Base-by-base conservation (phyloP, 2,797 vertebrate species). In the Falco columbarius region DNA sequence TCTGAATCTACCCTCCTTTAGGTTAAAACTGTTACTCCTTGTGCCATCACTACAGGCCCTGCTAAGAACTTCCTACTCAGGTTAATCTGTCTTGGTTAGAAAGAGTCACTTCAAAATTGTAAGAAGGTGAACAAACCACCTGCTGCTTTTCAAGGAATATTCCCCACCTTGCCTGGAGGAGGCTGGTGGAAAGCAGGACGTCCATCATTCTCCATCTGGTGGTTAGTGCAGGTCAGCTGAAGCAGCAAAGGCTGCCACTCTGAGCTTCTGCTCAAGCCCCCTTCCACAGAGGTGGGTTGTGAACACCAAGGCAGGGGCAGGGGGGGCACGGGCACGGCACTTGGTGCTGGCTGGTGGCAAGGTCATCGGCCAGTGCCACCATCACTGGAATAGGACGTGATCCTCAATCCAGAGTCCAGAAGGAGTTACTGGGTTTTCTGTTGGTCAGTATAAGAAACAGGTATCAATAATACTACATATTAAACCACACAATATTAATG, bases 341-440 rank as follows among this genome's bases (percentile, higher is more conserved):
- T 10, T 47, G 71, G 36, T 13, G 42, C 21, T 29, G 56, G 30
- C 40, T 22, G 55, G 30, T 42, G 47, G 17, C 30, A 27, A 42
- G 30, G 68, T 67, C 34, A 21, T 47, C 2, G 3, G 61, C 42
- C 59, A 32, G 38, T 10, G 23, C 24, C 59, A 9, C 34, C 3
- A 0, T 15, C 14, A 6, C 18, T 19, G 59, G 26, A 54, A 71
- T 30, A 24, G 22, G 59, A 61, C 22, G 2, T 3, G 7, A 20
- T 10, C 62, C 32, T 58, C 67, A n/a, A 55, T 5, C 61, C n/a
- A 14, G 44, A 44, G 14, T 65, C 13, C 54, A 65, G n/a, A 29
- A 67, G 29, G 12, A 54, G 14, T 36, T 14, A 12, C 0, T 27
- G 23, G 2, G 4, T 19, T 56, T 51, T 32, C 32, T 34, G 0